A percentile compares a stretch with the other conserved stretches of the same genome.
Conservation (phyloP, 2,888 invertebrate genomes). For the Byasa hedistus region DNA sequence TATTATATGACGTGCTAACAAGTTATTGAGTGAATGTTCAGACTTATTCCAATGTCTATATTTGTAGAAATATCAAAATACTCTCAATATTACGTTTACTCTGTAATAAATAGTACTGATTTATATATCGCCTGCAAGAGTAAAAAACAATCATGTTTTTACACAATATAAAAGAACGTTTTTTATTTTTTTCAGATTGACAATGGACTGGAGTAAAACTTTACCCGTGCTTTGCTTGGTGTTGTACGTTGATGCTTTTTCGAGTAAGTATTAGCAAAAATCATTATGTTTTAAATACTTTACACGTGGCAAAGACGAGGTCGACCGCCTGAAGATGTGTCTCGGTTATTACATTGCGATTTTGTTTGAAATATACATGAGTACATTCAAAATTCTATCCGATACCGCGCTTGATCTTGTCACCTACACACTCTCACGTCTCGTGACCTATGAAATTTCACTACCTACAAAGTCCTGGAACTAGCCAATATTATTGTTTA, state of each 20-base stretch:
- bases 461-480: not conserved
- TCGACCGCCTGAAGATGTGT: no score
- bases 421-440: not conserved
- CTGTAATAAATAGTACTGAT: not conserved
- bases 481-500: not conserved
- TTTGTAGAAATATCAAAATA: not conserved
- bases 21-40: constrained; percentile 45
- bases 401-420: no score
- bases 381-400: not conserved
- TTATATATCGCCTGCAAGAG: no score
- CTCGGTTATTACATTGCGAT: no score
- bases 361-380: no score
- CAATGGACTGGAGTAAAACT: constrained; percentile 68
- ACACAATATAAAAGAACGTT: not conserved
- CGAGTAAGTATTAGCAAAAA: constrained; percentile 58
- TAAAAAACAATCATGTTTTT: no score
- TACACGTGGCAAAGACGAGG: no score
- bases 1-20: constrained; percentile 58
- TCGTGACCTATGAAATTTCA: not conserved
- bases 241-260: constrained; percentile 67
- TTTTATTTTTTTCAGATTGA: constrained; percentile 53
- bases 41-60: not conserved
- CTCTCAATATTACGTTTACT: not conserved
- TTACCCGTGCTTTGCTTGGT: constrained; percentile 56
- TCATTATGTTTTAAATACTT: no score